Evolutionary conservation across 2,113 vertebrate species (phyloP).

Genomic region (Oryctolagus cuniculus): DNA sequence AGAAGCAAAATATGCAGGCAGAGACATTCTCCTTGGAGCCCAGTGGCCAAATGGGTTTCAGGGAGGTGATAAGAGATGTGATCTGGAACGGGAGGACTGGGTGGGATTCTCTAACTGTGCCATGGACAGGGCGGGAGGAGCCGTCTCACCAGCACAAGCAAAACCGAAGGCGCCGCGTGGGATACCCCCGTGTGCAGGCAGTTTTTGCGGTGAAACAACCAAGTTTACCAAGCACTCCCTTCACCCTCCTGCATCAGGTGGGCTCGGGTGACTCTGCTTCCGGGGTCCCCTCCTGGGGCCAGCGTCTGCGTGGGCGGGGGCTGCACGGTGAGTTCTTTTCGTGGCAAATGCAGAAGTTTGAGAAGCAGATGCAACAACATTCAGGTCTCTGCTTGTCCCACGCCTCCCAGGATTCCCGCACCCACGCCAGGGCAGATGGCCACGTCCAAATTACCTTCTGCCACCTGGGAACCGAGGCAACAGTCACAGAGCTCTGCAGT

Average conservation of each 20-base stretch:
- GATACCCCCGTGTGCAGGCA: too few relatives aligned
- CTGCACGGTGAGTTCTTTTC: not conserved
- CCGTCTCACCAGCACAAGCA: not conserved
- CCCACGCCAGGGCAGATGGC: not conserved
- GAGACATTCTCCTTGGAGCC: not conserved
- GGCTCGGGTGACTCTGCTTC: too few relatives aligned
- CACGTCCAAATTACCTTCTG: not conserved
- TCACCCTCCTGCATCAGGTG: rapidly evolving
- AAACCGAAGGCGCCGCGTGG: not conserved
- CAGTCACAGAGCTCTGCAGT: rapidly evolving
- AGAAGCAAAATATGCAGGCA: not conserved
- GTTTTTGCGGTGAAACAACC: not conserved
- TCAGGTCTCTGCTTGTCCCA: rapidly evolving
- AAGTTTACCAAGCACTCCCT: too few relatives aligned
- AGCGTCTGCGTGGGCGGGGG: rapidly evolving
- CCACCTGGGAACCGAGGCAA: too few relatives aligned
- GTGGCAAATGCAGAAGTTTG: not conserved
- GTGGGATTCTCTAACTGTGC: not conserved
- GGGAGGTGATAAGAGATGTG: not conserved
- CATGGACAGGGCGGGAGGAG: rapidly evolving
- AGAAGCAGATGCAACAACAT: not conserved
- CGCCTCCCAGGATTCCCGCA: not conserved
- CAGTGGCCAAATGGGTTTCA: not conserved
- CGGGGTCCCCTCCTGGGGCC: too few relatives aligned
- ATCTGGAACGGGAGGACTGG: not conserved